Conservation (phyloP, 2,888 invertebrate genomes). For the Vanessa cardui region DNA sequence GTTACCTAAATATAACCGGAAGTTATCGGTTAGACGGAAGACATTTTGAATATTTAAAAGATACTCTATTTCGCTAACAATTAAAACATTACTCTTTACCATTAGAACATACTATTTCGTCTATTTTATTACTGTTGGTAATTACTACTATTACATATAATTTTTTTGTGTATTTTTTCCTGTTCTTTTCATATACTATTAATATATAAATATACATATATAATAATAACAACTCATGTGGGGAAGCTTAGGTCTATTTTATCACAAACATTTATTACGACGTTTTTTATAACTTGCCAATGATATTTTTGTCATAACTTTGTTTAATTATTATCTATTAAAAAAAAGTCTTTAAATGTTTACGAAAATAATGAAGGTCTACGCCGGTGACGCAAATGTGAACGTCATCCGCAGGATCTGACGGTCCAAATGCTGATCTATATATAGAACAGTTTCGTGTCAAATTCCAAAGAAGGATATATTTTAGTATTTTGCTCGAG, state of each 20-base stretch:
- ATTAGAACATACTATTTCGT: background rate
- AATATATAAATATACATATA: too few relatives aligned
- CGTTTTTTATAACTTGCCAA: too few relatives aligned
- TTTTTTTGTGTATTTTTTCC: too few relatives aligned
- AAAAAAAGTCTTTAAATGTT: conserved; percentile 5
- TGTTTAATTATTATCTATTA: background rate
- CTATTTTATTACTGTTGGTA: background rate
- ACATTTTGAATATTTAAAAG: conserved; percentile 22
- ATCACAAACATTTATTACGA: too few relatives aligned
- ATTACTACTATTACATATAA: too few relatives aligned
- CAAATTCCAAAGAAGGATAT: conserved; percentile 51
- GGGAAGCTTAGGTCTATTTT: too few relatives aligned
- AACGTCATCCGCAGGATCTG: conserved; percentile 28
- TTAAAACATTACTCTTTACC: background rate
- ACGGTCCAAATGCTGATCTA: conserved; percentile 41
- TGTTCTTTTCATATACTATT: too few relatives aligned
- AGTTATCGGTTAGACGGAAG: conserved; percentile 34
- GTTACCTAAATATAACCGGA: conserved; percentile 28
- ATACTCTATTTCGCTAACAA: background rate
- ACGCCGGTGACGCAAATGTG: conserved; percentile 30
- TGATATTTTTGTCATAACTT: too few relatives aligned
- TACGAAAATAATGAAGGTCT: conserved; percentile 27
- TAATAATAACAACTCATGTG: too few relatives aligned
- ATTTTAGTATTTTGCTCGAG: conserved; percentile 54
- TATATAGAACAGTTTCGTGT: conserved; percentile 46